Base-by-base conservation (phyloP, 2,888 invertebrate genomes). In the Polylopha cassiicola region DNA sequence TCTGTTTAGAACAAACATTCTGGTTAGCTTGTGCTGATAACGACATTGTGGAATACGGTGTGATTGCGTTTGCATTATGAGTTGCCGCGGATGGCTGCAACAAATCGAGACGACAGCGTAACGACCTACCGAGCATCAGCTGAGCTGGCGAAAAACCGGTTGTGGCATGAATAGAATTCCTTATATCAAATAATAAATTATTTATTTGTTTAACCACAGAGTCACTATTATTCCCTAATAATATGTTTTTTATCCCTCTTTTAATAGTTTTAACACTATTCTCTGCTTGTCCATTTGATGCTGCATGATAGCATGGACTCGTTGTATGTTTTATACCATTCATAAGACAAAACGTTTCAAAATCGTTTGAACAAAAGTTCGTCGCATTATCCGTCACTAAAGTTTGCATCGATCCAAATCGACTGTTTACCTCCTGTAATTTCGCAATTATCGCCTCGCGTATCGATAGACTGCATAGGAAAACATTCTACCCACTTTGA, bases 231-330 rank as follows among this genome's bases (percentile, higher is more conserved):
- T 33, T 32, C 15, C 29, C 22, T 4, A 9, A n/a, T 21, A 44
- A 11, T 10, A 47, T 23, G 5, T 17, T 16, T 34, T 48, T 49
- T 8, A 51, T n/a, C 2, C 36, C 44, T 17, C 24, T 46, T 31
- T 52, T 52, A 15, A 52, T 18, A 2, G 31, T 41, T 34, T 48
- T 50, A 1, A 49, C 49, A 1, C 23, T 33, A 29, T 44, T 49
- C 18, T 48, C 51, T 0, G 49, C 48, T 8, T 45, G 47, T 0
- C 47, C 44, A 11, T 43, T 43, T 3, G 38, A 38, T 1, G 31
- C 26, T 3, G 37, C 37, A 8, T 43, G 43, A 15, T 43, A 43
- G 2, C 32, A 32, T 3, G 37, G 14, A 4, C 7, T 33, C 7
- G 43, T 37, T 4, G 33, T 1, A 9, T 43, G 43, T 17, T 43